Evolutionary conservation across 2,888 invertebrate genomes (phyloP), one percentile per base, ranked within the genome.

Genomic region (Drosophila pseudotakahashii): DNA sequence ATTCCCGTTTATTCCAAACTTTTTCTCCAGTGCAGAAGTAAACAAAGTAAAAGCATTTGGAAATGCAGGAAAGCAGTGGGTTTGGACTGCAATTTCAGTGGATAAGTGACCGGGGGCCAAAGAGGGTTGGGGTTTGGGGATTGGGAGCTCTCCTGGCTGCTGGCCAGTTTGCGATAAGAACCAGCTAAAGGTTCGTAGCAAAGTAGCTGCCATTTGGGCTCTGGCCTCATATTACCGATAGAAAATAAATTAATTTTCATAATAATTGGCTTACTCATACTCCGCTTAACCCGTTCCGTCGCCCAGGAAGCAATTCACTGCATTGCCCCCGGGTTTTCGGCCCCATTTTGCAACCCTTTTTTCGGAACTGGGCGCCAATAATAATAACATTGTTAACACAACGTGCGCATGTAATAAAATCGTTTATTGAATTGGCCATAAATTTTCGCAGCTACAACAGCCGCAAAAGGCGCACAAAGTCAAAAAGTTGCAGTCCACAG

Each of bases 351-450:
- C 32, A 41, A 48, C 45, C 78, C 72, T 70, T 85, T 74, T 74
- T 59, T 68, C 57, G 66, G 75, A 72, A 60, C 69, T 44, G 78
- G 69, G 77, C 76, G 76, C 79, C 88, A 81, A 81, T 81, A 81
- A 89, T 88, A 89, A 83, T 83, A 88, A 88, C 87, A 84, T 89
- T 89, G 87, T 82, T 83, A 89, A 88, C 89, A 89, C 78, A 88
- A 77, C 80, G 88, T 82, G 89, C 82, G 79, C 84, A 77, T 77
- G 89, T 89, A 89, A 89, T 88, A 88, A 88, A 89, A 89, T 89
- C 89, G 88, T 89, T 89, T 89, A 89, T 89, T 89, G 88, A 89
- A 89, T 89, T 88, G 89, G 79, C 89, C 87, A 88, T 86, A 89
- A 89, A 89, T 88, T 88, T 73, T 75, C 81, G 81, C 68, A 70